Base-by-base conservation (phyloP, 2,888 invertebrate genomes). In the Blastobasis lacticolella region DNA sequence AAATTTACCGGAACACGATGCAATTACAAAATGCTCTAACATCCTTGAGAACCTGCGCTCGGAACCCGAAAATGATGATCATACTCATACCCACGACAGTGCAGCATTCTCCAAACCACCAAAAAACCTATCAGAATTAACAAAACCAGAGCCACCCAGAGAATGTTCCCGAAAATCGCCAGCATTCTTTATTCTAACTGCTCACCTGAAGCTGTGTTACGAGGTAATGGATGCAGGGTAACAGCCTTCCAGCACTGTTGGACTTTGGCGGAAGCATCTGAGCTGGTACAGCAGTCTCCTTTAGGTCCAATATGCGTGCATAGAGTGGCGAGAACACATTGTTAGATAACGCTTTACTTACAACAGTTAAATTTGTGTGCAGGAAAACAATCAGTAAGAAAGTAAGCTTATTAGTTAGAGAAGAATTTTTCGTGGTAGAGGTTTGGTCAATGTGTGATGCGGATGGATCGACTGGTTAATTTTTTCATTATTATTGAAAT, bases 181-280 rank as follows among this genome's bases (percentile, higher is more conserved):
- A 56, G 49, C 53, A 57, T 50, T 50, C 73, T 69, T 83, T 72
- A 73, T 79, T 80, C 62, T 73, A 83, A 78, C 78, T 74, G 72
- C 87, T 87, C 86, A 88, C 87, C 87, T 88, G 87, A 57, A 88
- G 66, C 71, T 86, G 86, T 77, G 83, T 78, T 61, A 87, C 67
- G 61, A 87, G 65, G 73, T 81, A 87, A 78, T 88, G 86, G 50
- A 88, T 78, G 60, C 86, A 86, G 58, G 87, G 86, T 62, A 88
- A 71, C 54, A 87, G 67, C 57, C 85, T 68, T 56, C 78, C 70
- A 49, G 80, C 85, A 60, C 82, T 77, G 73, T 76, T 88, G 57
- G 79, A 64, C 60, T 85, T 86, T 59, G 87, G 87, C 36, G 87
- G 87, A 54, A 87, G 76, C 81, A 86, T 85, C 78, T 84, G 79